Evolutionary conservation across 2,113 vertebrate species (phyloP), one percentile per base, ranked within the genome.

Genomic region (Pseudorhombus dupliciocellatus): DNA sequence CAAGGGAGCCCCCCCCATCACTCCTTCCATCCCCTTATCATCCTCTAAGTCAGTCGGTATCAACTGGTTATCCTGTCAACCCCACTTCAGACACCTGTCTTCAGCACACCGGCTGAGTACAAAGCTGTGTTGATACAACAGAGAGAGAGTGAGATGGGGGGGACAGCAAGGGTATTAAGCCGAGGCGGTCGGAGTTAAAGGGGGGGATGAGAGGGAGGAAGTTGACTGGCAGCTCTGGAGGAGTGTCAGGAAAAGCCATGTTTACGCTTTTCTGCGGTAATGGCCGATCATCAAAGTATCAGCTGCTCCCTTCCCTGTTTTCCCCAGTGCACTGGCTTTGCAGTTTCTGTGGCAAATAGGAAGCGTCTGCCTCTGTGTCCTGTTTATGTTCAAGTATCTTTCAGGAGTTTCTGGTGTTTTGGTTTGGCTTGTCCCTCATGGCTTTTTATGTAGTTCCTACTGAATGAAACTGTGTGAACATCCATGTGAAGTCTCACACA

Each of bases 391-490:
- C 58, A 30, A 28, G 5, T 1, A 54, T 54, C 31, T 55, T 42
- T 76, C 8, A 53, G 48, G 30, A 61, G 37, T 70, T 72, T 77
- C 57, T 73, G 60, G 56, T 78, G 57, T 46, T 58, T 88, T 82
- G 30, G 55, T 61, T 84, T 69, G 42, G 55, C 53, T 59, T 3
- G n/a, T 56, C 66, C 66, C 50, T 28, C 44, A 54, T 25, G 69
- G 58, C 37, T 73, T 77, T 77, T 83, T 72, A 61, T 79, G 76
- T 61, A 54, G 37, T 84, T 91, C 71, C 79, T 63, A 81, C 70
- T 85, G 28, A 69, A 50, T 78, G 44, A 70, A 72, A 71, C 4
- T 26, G 14, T 70, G 64, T 73, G 52, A 34, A 50, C 64, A 63
- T 58, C n/a, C 65, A 53, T 51, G 31, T 22, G 62, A 30, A 67